phyloP scores from a whole-genome alignment of 2,797 vertebrate genomes.

The Masticophis lateralis region DNA sequence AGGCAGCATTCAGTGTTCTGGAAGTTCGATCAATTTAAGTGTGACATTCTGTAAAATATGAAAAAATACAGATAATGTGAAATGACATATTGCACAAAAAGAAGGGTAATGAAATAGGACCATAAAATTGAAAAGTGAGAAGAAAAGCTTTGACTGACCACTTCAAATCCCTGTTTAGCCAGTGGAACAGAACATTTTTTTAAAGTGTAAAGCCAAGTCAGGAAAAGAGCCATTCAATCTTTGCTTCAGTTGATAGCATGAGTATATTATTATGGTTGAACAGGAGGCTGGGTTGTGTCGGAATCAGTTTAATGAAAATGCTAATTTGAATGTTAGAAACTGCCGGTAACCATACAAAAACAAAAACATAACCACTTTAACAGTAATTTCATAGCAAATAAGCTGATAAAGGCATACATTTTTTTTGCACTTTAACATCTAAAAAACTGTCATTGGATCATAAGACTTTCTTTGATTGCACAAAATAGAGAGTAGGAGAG shows the following conservation, averaged over 20 bases:
- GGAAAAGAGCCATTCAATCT: neutral
- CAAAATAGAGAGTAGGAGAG: neutral
- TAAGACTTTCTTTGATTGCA: neutral
- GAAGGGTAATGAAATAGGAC: slow-evolving; percentile 48
- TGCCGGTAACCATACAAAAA: neutral
- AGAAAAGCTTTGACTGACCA: slow-evolving; percentile 29
- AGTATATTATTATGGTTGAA: slow-evolving; percentile 33
- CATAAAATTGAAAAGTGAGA: slow-evolving; percentile 46
- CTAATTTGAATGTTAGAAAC: slow-evolving; percentile 12
- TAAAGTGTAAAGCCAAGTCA: slow-evolving; percentile 21
- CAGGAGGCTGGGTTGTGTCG: slow-evolving; percentile 10
- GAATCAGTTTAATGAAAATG: slow-evolving; percentile 1
- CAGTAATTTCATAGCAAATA: neutral
- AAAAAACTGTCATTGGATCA: neutral
- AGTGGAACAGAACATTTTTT: slow-evolving; percentile 38
- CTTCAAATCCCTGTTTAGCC: slow-evolving; percentile 43
- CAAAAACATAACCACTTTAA: neutral
- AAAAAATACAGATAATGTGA: slow-evolving; percentile 55
- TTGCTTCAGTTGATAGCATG: slow-evolving; percentile 22
- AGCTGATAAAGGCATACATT: neutral
- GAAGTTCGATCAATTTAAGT: slow-evolving; percentile 48
- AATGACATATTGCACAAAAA: slow-evolving; percentile 61
- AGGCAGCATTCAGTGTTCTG: slow-evolving; percentile 34
- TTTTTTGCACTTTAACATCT: neutral
- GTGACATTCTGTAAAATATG: slow-evolving; percentile 58